phyloP scores from a whole-genome alignment of 2,797 vertebrate genomes.

The Aeoliscus strigatus region DNA sequence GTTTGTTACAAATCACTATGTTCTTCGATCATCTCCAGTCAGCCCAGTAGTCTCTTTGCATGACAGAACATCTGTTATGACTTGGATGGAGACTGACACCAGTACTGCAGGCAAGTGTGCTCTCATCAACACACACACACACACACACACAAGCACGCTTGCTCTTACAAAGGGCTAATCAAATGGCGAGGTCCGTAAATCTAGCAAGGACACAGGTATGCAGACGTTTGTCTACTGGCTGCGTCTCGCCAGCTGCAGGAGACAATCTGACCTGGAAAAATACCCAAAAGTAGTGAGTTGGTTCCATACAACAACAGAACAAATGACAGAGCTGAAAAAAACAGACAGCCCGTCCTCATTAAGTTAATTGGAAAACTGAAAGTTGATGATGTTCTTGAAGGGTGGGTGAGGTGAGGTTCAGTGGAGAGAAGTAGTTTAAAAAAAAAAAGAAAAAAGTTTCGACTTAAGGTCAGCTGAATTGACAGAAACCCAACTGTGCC shows the following conservation, averaged over 20 bases:
- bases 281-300: slow-evolving; percentile 14
- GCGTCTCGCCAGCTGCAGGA: slow-evolving; percentile 51
- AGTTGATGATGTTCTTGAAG: no score
- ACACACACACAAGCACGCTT: slow-evolving; percentile 40
- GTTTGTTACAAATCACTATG: slow-evolving; percentile 17
- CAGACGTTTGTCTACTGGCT: slow-evolving; percentile 49
- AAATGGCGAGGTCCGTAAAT: slow-evolving; percentile 63
- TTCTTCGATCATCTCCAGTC: slow-evolving; percentile 20
- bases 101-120: slow-evolving; percentile 28
- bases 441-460: no score
- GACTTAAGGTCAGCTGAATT: no score
- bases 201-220: slow-evolving; percentile 65
- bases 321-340: neutral
- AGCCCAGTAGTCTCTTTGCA: slow-evolving; percentile 16
- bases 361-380: no score
- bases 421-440: no score
- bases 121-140: slow-evolving; percentile 19
- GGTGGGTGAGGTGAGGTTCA: no score
- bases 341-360: no score
- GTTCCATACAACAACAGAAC: slow-evolving; percentile 5
- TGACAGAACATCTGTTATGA: slow-evolving; percentile 33
- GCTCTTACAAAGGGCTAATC: slow-evolving; percentile 41
- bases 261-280: slow-evolving; percentile 26
- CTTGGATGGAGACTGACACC: slow-evolving; percentile 25
- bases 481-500: no score